Evolutionary conservation across 2,888 invertebrate genomes (phyloP), one percentile per base, ranked within the genome.

Genomic region (Hypolimnas misippus): DNA sequence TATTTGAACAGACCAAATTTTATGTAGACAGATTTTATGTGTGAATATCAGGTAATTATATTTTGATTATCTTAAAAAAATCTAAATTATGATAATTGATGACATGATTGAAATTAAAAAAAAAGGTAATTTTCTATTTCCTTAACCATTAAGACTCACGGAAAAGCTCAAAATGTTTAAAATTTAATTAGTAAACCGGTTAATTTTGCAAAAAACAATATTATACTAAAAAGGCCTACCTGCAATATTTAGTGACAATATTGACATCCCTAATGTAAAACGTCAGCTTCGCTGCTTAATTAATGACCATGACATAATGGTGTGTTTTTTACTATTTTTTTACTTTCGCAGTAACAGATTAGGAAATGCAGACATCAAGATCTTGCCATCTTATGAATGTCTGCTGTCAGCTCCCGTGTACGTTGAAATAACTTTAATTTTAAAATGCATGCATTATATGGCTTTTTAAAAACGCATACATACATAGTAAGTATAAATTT

Each of bases 331-430:
- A 53, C 14, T 2, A 3, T 3, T 84, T 75, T 72, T 67, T 67
- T 69, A 65, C 65, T 66, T 68, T 66, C 58, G 55, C 44, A 61
- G 62, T 75, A 76, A 78, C 70, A 78, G 79, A 83, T 83, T 82
- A 73, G 69, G 57, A 68, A 72, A 76, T 70, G 77, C 87, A 88
- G 90, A 89, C 91, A 89, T 91, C 89, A 87, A 86, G 88, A 84
- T 83, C 76, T 74, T 70, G 76, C 76, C 80, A 76, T 76, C 81
- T 84, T 87, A 86, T 85, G 76, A 78, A 83, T 84, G 84, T 81
- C 77, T 71, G 71, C 82, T 86, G 86, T 86, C 87, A 82, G 80
- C 85, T 87, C 81, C 85, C 68, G 85, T 83, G 77, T 81, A 71
- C 75, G 62, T 62, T 72, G 73, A 65, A 21, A 46, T 46, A 46